Evolutionary conservation across 1,140 invertebrate species (phyloP), one percentile per base, ranked within the genome.

Genomic region (Leptinotarsa texana): DNA sequence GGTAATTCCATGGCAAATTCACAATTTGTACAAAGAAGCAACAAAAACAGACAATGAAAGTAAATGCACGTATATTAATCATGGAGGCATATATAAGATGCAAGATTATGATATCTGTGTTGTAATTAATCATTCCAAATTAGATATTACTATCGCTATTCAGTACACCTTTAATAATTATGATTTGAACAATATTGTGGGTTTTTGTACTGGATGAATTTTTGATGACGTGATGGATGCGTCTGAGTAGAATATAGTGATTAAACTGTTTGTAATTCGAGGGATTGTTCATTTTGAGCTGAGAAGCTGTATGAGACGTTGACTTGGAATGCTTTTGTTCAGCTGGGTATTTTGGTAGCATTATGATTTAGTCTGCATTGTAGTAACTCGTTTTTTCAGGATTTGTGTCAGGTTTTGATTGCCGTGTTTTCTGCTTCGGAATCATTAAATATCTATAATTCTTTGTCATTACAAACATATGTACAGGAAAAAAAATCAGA

Each of bases 61-160:
- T 57, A 62, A 51, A 47, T 49, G 48, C 69, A 71, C 17, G 57
- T 49, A 57, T 57, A 57, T 57, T 18, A 42, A 67, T 67, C 65
- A 67, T 4, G 24, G 27, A n/a, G 24, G 42, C 65, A 67, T 67
- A 42, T 15, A n/a, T 27, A 67, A 67, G 65, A 67, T 67, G 65
- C 21, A 67, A 67, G 65, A 67, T 67, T 67, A 67, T 67, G 65
- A 67, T 67, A 67, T 67, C 42, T 67, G 65, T 33, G 42, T 27
- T 24, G 68, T 24, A 71, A 75, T 75, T 75, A 71, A 75, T 75
- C 74, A 75, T 75, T 71, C 18, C 68, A 75, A 75, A 75, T 75
- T 49, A 71, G 68, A 75, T 71, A 75, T 27, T 57, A 70, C 62
- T 22, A 70, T 63, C 51, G 71, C 51, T 72, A 57, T 71, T 65